Evolutionary conservation across 2,888 invertebrate species (phyloP).

Genomic region (Seira musarum): DNA sequence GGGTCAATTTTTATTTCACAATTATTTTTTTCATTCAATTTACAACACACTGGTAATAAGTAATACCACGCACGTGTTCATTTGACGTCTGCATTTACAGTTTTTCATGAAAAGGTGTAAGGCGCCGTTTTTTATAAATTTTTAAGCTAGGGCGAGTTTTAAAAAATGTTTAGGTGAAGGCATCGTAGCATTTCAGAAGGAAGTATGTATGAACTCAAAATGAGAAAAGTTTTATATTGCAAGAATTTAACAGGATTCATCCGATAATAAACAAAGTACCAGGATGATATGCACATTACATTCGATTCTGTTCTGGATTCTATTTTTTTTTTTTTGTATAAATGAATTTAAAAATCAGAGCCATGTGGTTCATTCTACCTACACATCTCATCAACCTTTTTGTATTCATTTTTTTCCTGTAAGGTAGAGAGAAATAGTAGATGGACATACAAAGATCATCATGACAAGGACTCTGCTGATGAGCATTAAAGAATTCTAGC

Average conservation of each 20-base stretch:
- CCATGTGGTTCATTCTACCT: neutral
- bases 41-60: too few species aligned
- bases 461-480: neutral
- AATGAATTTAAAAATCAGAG: neutral
- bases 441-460: slow-evolving; percentile 45
- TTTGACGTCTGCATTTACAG: too few species aligned
- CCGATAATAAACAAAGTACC: slow-evolving; percentile 4
- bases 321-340: neutral
- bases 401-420: neutral
- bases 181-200: too few species aligned
- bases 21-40: too few species aligned
- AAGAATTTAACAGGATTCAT: neutral
- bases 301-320: too few species aligned
- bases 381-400: neutral
- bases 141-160: too few species aligned
- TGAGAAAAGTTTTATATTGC: neutral
- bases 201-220: neutral
- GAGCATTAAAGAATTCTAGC: slow-evolving; percentile 38
- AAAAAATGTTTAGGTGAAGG: too few species aligned
- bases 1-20: too few species aligned
- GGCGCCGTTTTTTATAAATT: too few species aligned
- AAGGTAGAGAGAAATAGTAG: neutral
- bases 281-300: neutral
- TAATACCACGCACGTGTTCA: too few species aligned
- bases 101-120: too few species aligned